These are phyloP conservation scores for Copidosoma aretas DNA, from an alignment of 2,888 invertebrate genomes.

Conservation along the genomic window DNA sequence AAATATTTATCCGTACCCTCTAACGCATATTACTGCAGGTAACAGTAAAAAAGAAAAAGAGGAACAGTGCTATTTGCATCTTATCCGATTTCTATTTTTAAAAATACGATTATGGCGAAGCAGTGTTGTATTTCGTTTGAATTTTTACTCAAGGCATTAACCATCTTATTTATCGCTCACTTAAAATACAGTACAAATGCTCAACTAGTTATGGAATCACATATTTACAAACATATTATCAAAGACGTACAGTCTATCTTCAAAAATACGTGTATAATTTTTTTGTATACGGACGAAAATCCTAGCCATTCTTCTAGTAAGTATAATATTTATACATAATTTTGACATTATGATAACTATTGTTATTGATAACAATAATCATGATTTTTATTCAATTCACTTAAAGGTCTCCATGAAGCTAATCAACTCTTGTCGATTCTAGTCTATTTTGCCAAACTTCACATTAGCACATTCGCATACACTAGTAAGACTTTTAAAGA, in stretches of 20 bases:
- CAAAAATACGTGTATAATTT: constrained; percentile 58
- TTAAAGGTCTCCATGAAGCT: constrained; percentile 47
- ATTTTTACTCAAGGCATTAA: too few species aligned
- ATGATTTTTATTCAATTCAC: background rate
- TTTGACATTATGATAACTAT: too few species aligned
- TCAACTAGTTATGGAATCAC: constrained; percentile 25
- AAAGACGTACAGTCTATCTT: constrained; percentile 53
- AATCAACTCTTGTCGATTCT: constrained; percentile 45
- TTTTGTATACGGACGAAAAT: constrained; percentile 50
- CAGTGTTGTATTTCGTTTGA: too few species aligned
- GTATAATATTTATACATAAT: too few species aligned
- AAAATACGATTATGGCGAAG: too few species aligned
- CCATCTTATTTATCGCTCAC: too few species aligned
- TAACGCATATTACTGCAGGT: too few species aligned
- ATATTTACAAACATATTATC: constrained; percentile 51
- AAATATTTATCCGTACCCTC: too few species aligned
- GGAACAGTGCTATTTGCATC: too few species aligned
- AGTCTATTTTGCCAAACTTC: constrained; percentile 46
- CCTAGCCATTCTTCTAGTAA: constrained; percentile 51
- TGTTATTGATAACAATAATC: too few species aligned
- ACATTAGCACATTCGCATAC: constrained; percentile 53
- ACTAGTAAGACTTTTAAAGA: constrained; percentile 54
- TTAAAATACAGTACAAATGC: background rate
- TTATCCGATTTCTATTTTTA: too few species aligned
- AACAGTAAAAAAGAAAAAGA: too few species aligned